Evolutionary conservation across 2,888 invertebrate genomes (phyloP).

Genomic region (Stenurella melanura): DNA sequence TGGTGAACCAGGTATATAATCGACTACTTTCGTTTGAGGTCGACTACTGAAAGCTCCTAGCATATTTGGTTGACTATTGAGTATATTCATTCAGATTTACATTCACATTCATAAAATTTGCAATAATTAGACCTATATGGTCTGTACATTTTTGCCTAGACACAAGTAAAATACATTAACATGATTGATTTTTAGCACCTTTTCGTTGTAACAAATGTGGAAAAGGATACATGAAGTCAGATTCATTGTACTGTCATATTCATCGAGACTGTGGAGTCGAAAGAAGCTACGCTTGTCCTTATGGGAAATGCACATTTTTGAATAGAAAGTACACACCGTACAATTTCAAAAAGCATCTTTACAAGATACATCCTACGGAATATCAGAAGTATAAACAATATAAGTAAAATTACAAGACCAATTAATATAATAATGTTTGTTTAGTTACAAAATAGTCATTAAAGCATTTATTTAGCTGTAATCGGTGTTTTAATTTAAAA

Average conservation of each 20-base stretch:
- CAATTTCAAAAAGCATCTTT: slow-evolving; percentile 32
- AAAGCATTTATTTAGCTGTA: too few relatives aligned
- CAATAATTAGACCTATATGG: too few relatives aligned
- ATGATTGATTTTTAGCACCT: slow-evolving; percentile 22
- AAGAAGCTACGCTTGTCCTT: slow-evolving; percentile 28
- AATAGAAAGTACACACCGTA: slow-evolving; percentile 28
- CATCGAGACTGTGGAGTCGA: slow-evolving; percentile 72
- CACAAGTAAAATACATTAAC: not conserved
- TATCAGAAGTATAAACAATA: slow-evolving; percentile 13
- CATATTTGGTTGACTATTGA: too few relatives aligned
- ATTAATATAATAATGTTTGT: not conserved
- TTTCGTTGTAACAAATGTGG: slow-evolving; percentile 46
- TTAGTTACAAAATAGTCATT: not conserved
- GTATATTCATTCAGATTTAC: too few relatives aligned
- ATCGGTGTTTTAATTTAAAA: too few relatives aligned
- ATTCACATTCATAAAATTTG: too few relatives aligned
- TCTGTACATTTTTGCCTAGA: too few relatives aligned
- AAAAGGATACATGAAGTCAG: slow-evolving; percentile 66
- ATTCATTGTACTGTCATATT: slow-evolving; percentile 72
- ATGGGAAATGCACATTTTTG: slow-evolving; percentile 18
- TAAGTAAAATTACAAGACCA: not conserved
- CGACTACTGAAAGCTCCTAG: too few relatives aligned
- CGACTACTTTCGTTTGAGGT: too few relatives aligned
- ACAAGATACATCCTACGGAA: slow-evolving; percentile 32
- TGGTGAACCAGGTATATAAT: too few relatives aligned